Evolutionary conservation across 2,888 invertebrate species (phyloP).

Genomic region (Eupithecia subfuscata): DNA sequence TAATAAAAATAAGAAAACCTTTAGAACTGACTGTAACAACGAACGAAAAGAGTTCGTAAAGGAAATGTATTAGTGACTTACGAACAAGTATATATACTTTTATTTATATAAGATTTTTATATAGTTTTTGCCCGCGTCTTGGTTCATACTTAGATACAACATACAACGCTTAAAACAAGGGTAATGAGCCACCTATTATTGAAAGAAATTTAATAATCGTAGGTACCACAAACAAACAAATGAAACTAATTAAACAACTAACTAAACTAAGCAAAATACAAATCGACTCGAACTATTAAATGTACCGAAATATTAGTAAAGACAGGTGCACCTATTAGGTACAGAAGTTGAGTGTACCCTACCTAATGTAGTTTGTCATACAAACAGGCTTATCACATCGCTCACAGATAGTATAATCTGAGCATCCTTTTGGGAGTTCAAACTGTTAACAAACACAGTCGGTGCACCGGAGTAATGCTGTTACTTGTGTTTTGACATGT

Average conservation of each 20-base stretch:
- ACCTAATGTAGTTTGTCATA: constrained; percentile 15
- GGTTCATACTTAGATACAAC: no score
- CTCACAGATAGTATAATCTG: constrained; percentile 32
- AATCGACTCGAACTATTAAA: not conserved
- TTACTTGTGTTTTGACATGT: not conserved
- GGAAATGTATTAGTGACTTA: no score
- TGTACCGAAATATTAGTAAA: not conserved
- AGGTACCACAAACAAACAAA: not conserved
- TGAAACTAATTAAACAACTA: not conserved
- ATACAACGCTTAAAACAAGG: no score
- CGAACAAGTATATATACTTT: no score
- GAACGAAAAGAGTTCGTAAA: not conserved
- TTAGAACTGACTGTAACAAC: not conserved
- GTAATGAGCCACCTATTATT: no score
- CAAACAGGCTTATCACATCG: constrained; percentile 30
- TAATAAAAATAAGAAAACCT: not conserved
- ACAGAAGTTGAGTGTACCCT: constrained; percentile 16
- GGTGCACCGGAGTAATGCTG: not conserved
- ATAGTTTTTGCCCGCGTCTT: no score
- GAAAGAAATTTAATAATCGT: no score
- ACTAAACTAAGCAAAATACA: not conserved
- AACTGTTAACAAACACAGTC: constrained; percentile 6
- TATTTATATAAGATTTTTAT: no score
- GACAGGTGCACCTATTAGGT: not conserved
- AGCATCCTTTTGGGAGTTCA: constrained; percentile 20